Base-by-base conservation (phyloP, 2,888 invertebrate species). In the Apotomis turbidana region DNA sequence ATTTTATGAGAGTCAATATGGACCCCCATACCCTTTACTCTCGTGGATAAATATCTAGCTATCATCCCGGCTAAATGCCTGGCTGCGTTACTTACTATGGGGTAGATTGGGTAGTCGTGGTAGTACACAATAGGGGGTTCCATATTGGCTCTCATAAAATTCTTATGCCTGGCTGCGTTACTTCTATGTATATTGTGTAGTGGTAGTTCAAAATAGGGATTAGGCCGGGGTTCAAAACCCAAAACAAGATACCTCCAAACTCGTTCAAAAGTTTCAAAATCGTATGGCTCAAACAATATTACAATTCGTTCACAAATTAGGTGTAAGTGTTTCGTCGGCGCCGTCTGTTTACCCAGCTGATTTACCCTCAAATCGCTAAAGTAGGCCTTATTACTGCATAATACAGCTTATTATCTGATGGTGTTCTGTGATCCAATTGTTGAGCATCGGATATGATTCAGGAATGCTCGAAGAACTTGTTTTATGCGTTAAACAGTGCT, bases 381-480 rank as follows among this genome's bases (percentile, higher is more conserved):
- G 9, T 59, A 63, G 68, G 12, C 54, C 27, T 60, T 71, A 36
- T 62, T 15, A 0, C 5, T 2, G 38, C 5, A 63, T 3, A 3
- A 15, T 72, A 63, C 10, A 46, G 68, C 9, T 63, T 38, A 57
- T 12, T 57, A 44, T 70, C n/a, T 10, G 2, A 27, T 36, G 44
- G 4, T 10, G 27, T n/a, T n/a, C 1, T 5, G n/a, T 13, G 44
- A 57, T 61, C 44, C 61, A 59, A 68, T 68, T 72, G 68, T 68
- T 41, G 62, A 67, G 52, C 46, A 68, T 10, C 58, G 68, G 62
- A 58, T 59, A 72, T 72, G 72, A 72, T 68, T 68, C 72, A 72
- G 59, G 72, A 72, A 72, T 72, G 72, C 27, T 71, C 52, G 13
- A 41, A 68, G 15, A 41, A 46, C 13, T 13, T 51, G 64, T 64